Evolutionary conservation across 2,888 invertebrate species (phyloP).

Genomic region (Euzophera pinguis): DNA sequence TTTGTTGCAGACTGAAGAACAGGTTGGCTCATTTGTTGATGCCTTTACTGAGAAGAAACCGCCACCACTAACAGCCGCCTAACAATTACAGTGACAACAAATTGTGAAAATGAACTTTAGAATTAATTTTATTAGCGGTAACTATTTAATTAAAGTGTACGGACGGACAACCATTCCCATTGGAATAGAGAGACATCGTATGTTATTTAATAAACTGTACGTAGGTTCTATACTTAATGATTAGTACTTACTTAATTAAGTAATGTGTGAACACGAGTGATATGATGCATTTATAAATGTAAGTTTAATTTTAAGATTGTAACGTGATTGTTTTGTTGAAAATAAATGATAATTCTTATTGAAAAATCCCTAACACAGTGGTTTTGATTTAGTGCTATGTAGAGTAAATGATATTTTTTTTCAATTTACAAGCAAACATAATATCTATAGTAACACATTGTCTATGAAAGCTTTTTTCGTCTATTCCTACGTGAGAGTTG

Average conservation of each 20-base stretch:
- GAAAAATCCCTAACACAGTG: conserved; percentile 59
- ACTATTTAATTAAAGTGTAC: background rate
- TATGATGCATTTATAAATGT: conserved; percentile 64
- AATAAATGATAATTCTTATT: conserved; percentile 75
- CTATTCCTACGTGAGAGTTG: too few relatives aligned
- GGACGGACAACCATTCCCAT: background rate
- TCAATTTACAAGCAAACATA: too few relatives aligned
- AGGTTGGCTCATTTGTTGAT: conserved; percentile 74
- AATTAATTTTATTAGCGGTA: background rate
- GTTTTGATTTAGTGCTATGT: conserved; percentile 16
- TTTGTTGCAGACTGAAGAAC: conserved; percentile 69
- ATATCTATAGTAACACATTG: too few relatives aligned
- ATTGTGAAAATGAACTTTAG: background rate
- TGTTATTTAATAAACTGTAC: background rate
- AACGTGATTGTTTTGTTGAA: conserved; percentile 67
- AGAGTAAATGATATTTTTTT: background rate
- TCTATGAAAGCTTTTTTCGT: too few relatives aligned
- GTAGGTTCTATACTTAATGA: background rate
- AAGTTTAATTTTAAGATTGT: conserved; percentile 38
- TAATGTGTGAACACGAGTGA: conserved; percentile 29
- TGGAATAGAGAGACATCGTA: background rate
- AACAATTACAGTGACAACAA: background rate
- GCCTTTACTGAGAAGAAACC: conserved; percentile 69
- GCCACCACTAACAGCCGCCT: conserved; percentile 46
- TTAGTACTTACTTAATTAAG: background rate